Evolutionary conservation across 2,888 invertebrate species (phyloP), one percentile per base, ranked within the genome.

Genomic region (Caenorhabditis sulstoni): DNA sequence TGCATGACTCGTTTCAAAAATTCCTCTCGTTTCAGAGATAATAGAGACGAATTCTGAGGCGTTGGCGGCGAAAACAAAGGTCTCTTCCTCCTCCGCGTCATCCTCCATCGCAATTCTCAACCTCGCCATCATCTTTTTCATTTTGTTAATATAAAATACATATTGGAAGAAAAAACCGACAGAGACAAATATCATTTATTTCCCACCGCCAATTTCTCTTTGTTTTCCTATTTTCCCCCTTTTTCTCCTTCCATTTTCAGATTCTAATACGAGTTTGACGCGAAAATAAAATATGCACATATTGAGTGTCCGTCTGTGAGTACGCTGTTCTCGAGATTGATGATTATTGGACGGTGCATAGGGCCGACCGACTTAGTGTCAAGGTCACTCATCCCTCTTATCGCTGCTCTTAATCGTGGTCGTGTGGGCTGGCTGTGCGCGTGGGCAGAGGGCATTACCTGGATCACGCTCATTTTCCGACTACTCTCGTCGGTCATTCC

Each of bases 1-100:
- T 53, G 11, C 45, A 55, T 57, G 47, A 68, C 61, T 29, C 29
- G 29, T 29, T 29, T 7, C 29, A 29, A n/a, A 29, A 29, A 64
- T 62, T 57, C 64, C 64, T 22, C 55, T 41, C 53, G 47, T 71
- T 77, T 77, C 78, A 78, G 78, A 67, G 57, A 44, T 67, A 64
- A 73, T 66, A 71, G 73, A 78, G 58, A 78, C 73, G 78, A 78
- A 64, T 78, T 78, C 73, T 78, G 71, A 78, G 39, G 71, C 66
- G 66, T 61, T 67, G 62, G 74, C 65, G 49, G 66, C 62, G 53
- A 53, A 64, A 76, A 65, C 77, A 58, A 77, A 77, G 37, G 45
- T 57, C 22, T 44, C 76, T 23, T 47, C 64, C 11, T 47, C 37
- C 18, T 35, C 35, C 20, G 18, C 58, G 5, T 64, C 57, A 12